phyloP scores from a whole-genome alignment of 2,888 invertebrate species.

The Kryphioiulus occultus region DNA sequence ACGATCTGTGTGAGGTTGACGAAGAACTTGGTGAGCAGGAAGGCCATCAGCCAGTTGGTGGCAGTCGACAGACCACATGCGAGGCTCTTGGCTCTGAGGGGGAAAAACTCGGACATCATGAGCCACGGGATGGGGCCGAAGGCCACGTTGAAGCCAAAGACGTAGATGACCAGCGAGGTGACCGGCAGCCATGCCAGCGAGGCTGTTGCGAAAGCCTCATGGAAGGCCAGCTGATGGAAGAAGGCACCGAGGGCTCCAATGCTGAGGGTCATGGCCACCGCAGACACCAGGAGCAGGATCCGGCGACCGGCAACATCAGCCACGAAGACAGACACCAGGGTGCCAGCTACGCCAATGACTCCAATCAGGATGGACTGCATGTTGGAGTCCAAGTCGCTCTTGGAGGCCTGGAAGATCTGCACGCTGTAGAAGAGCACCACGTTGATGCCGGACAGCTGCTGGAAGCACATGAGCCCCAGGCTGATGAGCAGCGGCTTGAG shows the following conservation, averaged over 20 bases:
- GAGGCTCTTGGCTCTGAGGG: conserved; percentile 73
- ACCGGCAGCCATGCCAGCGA: conserved; percentile 76
- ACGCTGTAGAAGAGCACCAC: conserved; percentile 82
- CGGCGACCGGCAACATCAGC: conserved; percentile 72
- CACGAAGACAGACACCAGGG: conserved; percentile 72
- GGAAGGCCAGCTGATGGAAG: conserved; percentile 79
- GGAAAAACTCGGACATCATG: conserved; percentile 77
- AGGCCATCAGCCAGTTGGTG: conserved; percentile 78
- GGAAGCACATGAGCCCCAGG: conserved; percentile 91
- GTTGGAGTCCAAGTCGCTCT: conserved; percentile 68
- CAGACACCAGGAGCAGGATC: conserved; percentile 76
- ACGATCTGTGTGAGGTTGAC: conserved; percentile 74
- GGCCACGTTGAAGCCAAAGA: conserved; percentile 80
- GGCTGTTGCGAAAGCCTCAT: conserved; percentile 54
- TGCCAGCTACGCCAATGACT: conserved; percentile 79
- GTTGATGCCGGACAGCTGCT: conserved; percentile 87
- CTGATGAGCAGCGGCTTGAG: conserved; percentile 81
- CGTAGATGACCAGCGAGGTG: conserved; percentile 75
- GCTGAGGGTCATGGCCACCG: conserved; percentile 75
- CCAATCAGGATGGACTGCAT: conserved; percentile 81
- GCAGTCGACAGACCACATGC: conserved; percentile 79
- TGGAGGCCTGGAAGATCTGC: conserved; percentile 76
- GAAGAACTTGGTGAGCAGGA: conserved; percentile 84
- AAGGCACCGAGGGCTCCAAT: conserved; percentile 84
- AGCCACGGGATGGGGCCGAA: conserved; percentile 86